Evolutionary conservation across 2,797 vertebrate genomes (phyloP).

Genomic region (Mormyrus proboscirostris): DNA sequence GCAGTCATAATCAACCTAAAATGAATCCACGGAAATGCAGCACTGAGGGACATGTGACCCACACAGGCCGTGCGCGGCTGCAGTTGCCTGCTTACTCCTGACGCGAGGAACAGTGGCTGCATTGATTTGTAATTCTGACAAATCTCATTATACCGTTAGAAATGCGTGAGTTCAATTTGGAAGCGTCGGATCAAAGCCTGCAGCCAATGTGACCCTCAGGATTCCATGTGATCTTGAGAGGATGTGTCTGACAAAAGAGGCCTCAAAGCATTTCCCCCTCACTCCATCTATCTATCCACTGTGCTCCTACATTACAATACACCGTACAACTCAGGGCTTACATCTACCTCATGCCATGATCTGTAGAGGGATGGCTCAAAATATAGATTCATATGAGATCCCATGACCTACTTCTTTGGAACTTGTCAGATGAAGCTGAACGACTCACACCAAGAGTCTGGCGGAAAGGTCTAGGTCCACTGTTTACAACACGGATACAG

Average conservation of each 20-base stretch:
- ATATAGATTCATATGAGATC: not conserved
- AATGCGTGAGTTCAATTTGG: conserved; percentile 47
- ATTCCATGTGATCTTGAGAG: conserved; percentile 18
- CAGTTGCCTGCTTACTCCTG: not conserved
- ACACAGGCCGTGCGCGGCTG: not conserved
- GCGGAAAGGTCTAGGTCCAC: not conserved
- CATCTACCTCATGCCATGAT: not conserved
- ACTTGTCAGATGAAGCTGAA: not conserved
- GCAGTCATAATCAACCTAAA: not conserved
- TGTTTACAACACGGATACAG: conserved; percentile 8
- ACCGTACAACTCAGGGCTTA: not conserved
- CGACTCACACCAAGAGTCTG: conserved; percentile 8
- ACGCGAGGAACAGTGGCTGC: conserved; percentile 33
- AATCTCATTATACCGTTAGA: conserved; percentile 56
- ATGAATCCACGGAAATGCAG: not conserved
- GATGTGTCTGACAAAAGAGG: not conserved
- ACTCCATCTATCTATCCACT: not conserved
- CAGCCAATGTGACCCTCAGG: conserved; percentile 18
- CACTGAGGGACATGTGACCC: not conserved
- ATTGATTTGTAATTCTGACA: conserved; percentile 58
- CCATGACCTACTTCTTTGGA: not conserved
- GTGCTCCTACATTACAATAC: conserved; percentile 34
- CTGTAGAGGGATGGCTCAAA: not conserved
- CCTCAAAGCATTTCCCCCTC: not conserved
- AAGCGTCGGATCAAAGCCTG: conserved; percentile 33